phyloP scores from a whole-genome alignment of 2,797 vertebrate species.

The Gastrophryne carolinensis region DNA sequence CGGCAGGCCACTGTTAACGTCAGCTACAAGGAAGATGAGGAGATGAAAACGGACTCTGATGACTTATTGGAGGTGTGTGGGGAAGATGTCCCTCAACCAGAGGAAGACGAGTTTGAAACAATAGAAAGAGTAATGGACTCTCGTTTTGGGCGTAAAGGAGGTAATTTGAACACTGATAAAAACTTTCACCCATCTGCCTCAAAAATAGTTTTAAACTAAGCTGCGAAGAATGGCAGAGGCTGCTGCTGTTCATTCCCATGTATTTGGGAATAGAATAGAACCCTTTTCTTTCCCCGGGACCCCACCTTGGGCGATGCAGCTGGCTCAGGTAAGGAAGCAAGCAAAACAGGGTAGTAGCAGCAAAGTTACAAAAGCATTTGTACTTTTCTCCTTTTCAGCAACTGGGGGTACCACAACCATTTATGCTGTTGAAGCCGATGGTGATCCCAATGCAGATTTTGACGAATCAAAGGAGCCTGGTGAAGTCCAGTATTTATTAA shows the following conservation, averaged over 20 bases:
- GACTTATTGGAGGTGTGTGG: conserved; percentile 93
- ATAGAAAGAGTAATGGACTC: conserved; percentile 94
- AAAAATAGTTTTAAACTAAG: too few relatives aligned
- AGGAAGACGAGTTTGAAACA: conserved; percentile 98
- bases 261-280: too few relatives aligned
- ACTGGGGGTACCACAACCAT: conserved; percentile 93
- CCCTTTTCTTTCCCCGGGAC: too few relatives aligned
- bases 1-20: conserved; percentile 95
- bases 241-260: too few relatives aligned
- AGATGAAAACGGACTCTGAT: conserved; percentile 96
- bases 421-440: conserved; percentile 94
- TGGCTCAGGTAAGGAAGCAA: too few relatives aligned
- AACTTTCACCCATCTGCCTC: too few relatives aligned
- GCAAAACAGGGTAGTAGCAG: too few relatives aligned
- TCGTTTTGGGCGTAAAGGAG: conserved; percentile 87
- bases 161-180: too few relatives aligned
- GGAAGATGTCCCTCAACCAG: conserved; percentile 92
- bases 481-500: conserved; percentile 92
- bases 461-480: conserved; percentile 81
- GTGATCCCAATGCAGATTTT: conserved; percentile 88
- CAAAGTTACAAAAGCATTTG: too few relatives aligned
- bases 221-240: too few relatives aligned
- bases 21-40: conserved; percentile 98
- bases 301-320: too few relatives aligned
- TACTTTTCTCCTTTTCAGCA: conserved; percentile 68